Conservation (phyloP, 2,888 invertebrate species). For the Melinaea marsaeus region DNA sequence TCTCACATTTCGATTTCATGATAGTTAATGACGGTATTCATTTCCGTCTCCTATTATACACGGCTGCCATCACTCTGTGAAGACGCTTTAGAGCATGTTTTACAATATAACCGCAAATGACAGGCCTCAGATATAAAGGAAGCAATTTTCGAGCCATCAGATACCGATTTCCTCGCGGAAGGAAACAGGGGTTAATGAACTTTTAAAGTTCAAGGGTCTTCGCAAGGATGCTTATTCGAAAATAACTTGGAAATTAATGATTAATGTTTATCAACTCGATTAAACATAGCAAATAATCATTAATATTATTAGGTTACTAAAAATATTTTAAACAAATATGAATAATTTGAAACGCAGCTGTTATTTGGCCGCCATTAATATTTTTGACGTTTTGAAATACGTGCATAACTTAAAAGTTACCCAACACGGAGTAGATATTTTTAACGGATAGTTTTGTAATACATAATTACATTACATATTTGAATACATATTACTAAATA, state of each 20-base stretch:
- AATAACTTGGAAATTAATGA: neutral
- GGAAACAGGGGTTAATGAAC: conserved; percentile 19
- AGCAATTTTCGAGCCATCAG: conserved; percentile 27
- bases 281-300: too few species aligned
- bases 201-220: conserved; percentile 21
- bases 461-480: too few species aligned
- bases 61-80: neutral
- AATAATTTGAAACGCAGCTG: too few species aligned
- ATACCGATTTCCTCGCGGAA: conserved; percentile 26
- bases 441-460: too few species aligned
- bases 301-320: too few species aligned
- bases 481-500: too few species aligned
- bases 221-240: conserved; percentile 1
- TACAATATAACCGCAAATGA: conserved; percentile 7
- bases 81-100: neutral
- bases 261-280: too few species aligned
- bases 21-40: neutral
- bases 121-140: conserved; percentile 18
- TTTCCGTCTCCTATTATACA: neutral
- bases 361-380: too few species aligned
- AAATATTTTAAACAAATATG: too few species aligned
- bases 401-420: too few species aligned
- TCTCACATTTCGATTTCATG: neutral
- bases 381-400: too few species aligned
- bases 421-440: too few species aligned